A percentile compares a stretch with the other conserved stretches of the same genome.
Conservation (phyloP, 2,113 vertebrate genomes). For the Laticauda laticaudata region DNA sequence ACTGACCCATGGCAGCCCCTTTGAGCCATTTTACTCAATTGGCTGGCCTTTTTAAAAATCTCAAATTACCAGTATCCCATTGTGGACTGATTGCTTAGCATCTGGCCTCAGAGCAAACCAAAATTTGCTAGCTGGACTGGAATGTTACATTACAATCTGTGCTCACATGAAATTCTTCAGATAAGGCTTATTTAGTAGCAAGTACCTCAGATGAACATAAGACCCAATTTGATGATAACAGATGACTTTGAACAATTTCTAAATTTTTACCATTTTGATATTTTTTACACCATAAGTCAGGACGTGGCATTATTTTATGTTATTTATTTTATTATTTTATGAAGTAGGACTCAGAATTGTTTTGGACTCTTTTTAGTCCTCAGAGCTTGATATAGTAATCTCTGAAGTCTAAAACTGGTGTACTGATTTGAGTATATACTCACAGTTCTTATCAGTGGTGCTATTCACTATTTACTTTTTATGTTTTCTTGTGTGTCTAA, state of each 20-base stretch:
- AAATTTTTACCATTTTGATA: background rate
- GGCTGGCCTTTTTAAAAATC: background rate
- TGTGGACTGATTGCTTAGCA: background rate
- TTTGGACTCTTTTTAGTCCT: background rate
- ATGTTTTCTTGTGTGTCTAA: background rate
- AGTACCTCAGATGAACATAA: background rate
- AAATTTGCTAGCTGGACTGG: background rate
- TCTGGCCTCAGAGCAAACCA: background rate
- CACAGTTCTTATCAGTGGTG: background rate
- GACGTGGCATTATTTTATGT: too few relatives aligned
- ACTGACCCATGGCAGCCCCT: background rate
- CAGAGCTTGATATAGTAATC: background rate
- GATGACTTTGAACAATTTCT: background rate
- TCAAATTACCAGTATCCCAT: background rate
- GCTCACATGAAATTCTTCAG: background rate
- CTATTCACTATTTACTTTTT: background rate
- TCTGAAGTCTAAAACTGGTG: background rate
- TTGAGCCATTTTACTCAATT: background rate
- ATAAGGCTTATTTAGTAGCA: background rate
- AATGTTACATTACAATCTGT: constrained; percentile 1
- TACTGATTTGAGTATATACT: background rate
- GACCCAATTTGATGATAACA: background rate
- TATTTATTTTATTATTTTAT: constrained; percentile 20
- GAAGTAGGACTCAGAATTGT: constrained; percentile 12
- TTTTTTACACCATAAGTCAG: background rate